These are phyloP conservation scores for Sigmodon hispidus DNA, from an alignment of 2,113 vertebrate species.

Conservation along the genomic window DNA sequence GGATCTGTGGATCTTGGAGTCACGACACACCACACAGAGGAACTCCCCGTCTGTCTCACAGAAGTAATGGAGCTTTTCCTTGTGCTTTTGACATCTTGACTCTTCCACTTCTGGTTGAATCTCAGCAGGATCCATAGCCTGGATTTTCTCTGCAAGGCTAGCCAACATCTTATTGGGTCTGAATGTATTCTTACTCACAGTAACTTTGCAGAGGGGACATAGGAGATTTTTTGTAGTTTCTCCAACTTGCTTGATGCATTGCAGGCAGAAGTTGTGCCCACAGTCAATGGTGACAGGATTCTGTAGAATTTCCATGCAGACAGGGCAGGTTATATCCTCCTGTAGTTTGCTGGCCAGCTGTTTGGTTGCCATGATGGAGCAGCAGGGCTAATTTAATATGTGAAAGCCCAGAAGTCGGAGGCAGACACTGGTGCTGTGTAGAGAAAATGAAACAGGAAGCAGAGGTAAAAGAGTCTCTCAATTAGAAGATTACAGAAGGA, in stretches of 20 bases:
- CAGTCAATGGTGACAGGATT: neutral
- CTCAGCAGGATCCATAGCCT: neutral
- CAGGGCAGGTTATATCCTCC: conserved; percentile 24
- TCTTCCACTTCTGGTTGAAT: accelerated
- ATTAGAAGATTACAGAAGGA: neutral
- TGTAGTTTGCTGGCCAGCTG: neutral
- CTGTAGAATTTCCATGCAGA: conserved; percentile 5
- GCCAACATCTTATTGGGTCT: neutral
- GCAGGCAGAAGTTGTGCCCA: conserved; percentile 36
- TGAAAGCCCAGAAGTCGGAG: neutral
- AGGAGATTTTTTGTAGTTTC: accelerated
- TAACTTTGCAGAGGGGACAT: neutral
- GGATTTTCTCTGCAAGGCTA: conserved; percentile 25
- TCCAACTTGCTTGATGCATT: neutral
- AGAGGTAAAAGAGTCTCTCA: neutral
- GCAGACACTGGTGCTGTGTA: neutral
- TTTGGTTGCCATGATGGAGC: neutral
- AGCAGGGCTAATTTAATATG: neutral
- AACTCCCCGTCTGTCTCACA: neutral
- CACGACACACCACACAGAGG: neutral
- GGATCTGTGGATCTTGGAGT: neutral
- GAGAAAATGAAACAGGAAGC: neutral
- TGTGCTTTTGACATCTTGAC: neutral
- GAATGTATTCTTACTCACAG: neutral
- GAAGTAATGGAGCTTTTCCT: conserved; percentile 30